Base-by-base conservation (phyloP, 2,797 vertebrate species). In the Buphagus erythrorhynchus region DNA sequence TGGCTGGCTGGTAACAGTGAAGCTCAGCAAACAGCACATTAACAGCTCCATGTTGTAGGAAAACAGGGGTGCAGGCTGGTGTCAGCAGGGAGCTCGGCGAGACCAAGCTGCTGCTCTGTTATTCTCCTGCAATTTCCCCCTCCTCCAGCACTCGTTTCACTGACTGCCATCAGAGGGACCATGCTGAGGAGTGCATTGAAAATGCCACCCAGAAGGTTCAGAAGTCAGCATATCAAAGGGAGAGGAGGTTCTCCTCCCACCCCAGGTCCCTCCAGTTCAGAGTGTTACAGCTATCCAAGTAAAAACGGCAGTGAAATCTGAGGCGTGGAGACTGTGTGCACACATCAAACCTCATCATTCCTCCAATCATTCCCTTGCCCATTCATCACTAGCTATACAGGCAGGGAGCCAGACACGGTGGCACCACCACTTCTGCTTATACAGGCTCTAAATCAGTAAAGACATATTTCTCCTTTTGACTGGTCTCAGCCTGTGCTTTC, bases 341-440 rank as follows among this genome's bases (percentile, higher is more conserved):
- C 85, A 90, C 91, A 96, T 96, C 97, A 96, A 96, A 96, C 94
- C 72, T 89, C 88, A 90, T 96, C 79, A 67, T 40, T 93, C 81
- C 88, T 85, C 83, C 91, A 96, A 91, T 92, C 96, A 55, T 88
- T 94, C 85, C 42, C 31, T 62, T 84, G 92, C 79, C 95, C 96
- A 97, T 96, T 96, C 94, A 97, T 94, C 95, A 95, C 90, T 46
- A 62, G 91, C 58, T 93, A 79, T 93, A 92, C 95, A 97, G 96
- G 95, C 97, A 93, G 90, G 90, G 89, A 97, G 97, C 95, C 96
- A 97, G 97, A 97, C 97, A 97, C 28, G 73, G 95, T 96, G 96
- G 97, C 97, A 97, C 97, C 97, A 97, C 78, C 92, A 92, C 94
- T 97, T 95, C 93, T 96, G 96, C 95, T 97, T 97, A 97, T 91